A percentile compares a stretch with the other conserved stretches of the same genome.
Evolutionary conservation across 2,113 vertebrate genomes (phyloP).

Genomic region (Hippocampus guttulatus): DNA sequence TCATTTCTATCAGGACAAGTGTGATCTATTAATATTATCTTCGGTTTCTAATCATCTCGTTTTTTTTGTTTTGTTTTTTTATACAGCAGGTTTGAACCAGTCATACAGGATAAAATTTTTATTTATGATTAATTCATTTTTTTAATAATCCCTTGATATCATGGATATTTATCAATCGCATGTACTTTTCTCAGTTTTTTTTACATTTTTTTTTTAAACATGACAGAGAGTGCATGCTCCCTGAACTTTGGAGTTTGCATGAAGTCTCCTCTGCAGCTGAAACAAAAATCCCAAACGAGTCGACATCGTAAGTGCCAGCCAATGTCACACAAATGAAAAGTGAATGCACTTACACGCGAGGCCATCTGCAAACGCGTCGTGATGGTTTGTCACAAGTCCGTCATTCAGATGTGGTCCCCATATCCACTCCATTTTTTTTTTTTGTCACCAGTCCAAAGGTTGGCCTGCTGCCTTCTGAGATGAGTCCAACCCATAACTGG

Average conservation of each 20-base stretch:
- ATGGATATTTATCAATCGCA: neutral
- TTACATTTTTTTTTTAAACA: too few relatives aligned
- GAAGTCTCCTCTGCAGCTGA: conserved; percentile 42
- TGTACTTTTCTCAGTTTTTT: too few relatives aligned
- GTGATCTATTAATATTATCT: neutral
- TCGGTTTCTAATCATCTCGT: neutral
- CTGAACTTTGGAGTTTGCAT: neutral
- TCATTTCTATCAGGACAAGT: neutral
- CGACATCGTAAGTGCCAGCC: conserved; percentile 51
- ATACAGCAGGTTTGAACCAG: neutral
- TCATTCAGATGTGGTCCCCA: neutral
- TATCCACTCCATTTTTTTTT: neutral
- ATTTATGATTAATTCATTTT: neutral
- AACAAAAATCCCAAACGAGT: conserved; percentile 84
- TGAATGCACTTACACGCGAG: neutral
- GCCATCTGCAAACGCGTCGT: conserved; percentile 40
- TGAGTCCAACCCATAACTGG: conserved; percentile 53
- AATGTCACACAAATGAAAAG: conserved; percentile 6
- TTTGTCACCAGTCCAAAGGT: conserved; percentile 43
- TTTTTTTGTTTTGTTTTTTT: neutral
- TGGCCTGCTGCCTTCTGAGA: conserved; percentile 34
- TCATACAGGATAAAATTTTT: neutral
- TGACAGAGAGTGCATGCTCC: neutral
- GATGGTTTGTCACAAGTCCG: conserved; percentile 18
- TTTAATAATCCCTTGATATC: neutral